A percentile compares a stretch with the other conserved stretches of the same genome.
These are phyloP conservation scores for Sarcophaga caerulescens DNA, from an alignment of 2,888 invertebrate species.

Conservation along the genomic window DNA sequence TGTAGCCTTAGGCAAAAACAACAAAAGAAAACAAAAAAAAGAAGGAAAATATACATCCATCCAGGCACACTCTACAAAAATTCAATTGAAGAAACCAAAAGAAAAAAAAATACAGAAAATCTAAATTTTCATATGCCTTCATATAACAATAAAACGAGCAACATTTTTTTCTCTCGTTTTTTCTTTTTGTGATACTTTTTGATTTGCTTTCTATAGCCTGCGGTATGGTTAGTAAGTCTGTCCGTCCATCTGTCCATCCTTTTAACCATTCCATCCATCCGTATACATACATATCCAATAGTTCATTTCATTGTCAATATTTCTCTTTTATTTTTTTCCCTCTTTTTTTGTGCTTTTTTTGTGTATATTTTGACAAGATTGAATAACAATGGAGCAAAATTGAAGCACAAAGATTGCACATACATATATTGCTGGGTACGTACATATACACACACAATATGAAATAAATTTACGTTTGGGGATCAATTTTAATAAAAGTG, in stretches of 20 bases:
- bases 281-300: conserved; percentile 5
- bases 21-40: conserved; percentile 15
- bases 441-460: background rate
- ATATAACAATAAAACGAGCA: conserved; percentile 29
- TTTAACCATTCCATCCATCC: background rate
- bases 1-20: conserved; percentile 51
- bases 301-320: conserved; percentile 53
- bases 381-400: conserved; percentile 65
- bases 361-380: conserved; percentile 47
- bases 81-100: background rate
- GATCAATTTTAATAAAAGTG: conserved; percentile 3
- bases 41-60: background rate
- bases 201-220: conserved; percentile 9
- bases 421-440: background rate
- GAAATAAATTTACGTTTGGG: background rate
- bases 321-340: background rate
- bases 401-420: conserved; percentile 32
- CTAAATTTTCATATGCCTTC: conserved; percentile 23
- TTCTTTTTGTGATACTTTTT: conserved; percentile 1
- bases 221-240: background rate
- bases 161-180: background rate
- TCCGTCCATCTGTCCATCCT: background rate
- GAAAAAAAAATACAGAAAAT: conserved; percentile 6
- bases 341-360: background rate
- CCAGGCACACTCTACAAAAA: background rate